A percentile compares a stretch with the other conserved stretches of the same genome.
phyloP scores from a whole-genome alignment of 1,140 invertebrate species.

The Zaprionus taronus region DNA sequence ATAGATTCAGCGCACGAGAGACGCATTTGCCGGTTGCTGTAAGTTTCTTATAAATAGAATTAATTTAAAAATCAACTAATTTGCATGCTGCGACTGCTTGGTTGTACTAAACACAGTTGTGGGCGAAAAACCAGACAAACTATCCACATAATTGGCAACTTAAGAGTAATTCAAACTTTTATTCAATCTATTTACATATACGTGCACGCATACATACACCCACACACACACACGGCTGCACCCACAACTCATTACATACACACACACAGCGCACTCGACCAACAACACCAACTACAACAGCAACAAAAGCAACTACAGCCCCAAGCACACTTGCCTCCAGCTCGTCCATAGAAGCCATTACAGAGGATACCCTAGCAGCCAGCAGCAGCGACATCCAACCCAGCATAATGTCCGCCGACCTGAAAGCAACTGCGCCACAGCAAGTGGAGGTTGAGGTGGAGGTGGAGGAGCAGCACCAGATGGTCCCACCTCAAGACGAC shows the following conservation, averaged over 20 bases:
- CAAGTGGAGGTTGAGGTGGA: constrained; percentile 2
- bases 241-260: constrained; percentile 25
- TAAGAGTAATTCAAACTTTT: constrained; percentile 61
- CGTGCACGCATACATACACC: constrained; percentile 16
- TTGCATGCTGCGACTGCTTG: constrained; percentile 46
- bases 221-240: constrained; percentile 23
- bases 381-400: constrained; percentile 44
- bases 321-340: constrained; percentile 50
- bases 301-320: constrained; percentile 48
- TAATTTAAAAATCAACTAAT: not conserved
- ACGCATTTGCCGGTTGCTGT: constrained; percentile 26
- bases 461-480: constrained; percentile 37
- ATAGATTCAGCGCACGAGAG: not conserved
- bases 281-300: constrained; percentile 25
- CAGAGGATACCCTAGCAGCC: constrained; percentile 41
- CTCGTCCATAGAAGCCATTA: constrained; percentile 31
- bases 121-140: not conserved
- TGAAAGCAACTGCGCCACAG: constrained; percentile 17
- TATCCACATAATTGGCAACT: constrained; percentile 41
- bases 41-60: constrained; percentile 34
- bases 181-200: constrained; percentile 66
- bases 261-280: constrained; percentile 25
- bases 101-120: constrained; percentile 21
- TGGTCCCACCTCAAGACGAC: constrained; percentile 48
- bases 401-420: constrained; percentile 44